Evolutionary conservation across 2,888 invertebrate species (phyloP).

Genomic region (Lysandra bellargus): DNA sequence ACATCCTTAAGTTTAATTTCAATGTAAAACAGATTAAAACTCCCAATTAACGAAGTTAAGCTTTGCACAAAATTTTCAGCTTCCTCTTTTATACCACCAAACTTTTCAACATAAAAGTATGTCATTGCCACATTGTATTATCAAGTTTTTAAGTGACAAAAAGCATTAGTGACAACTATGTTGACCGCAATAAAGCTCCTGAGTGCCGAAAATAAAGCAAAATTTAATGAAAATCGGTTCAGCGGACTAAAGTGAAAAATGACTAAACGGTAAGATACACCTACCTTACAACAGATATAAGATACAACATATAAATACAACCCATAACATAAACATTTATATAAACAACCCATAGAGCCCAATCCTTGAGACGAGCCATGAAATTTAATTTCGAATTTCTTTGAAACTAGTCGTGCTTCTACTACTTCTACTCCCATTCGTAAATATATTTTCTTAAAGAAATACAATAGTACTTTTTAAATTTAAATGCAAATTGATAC

Average conservation of each 20-base stretch:
- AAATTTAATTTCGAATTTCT: too few relatives aligned
- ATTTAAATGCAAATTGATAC: background rate
- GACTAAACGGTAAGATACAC: too few relatives aligned
- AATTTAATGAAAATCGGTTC: background rate
- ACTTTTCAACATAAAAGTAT: background rate
- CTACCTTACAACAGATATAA: too few relatives aligned
- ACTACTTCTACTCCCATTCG: too few relatives aligned
- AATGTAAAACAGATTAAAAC: constrained; percentile 21
- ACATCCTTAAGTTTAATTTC: background rate
- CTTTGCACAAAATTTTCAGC: background rate
- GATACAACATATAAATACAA: too few relatives aligned
- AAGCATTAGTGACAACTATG: background rate
- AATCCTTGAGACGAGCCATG: too few relatives aligned
- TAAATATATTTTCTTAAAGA: too few relatives aligned
- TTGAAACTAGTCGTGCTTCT: too few relatives aligned
- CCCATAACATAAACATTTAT: too few relatives aligned
- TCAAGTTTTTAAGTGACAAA: background rate
- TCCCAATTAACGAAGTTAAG: constrained; percentile 7
- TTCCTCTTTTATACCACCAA: background rate
- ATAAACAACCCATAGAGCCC: too few relatives aligned
- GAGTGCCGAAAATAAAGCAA: background rate
- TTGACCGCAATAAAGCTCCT: background rate
- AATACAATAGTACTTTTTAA: background rate
- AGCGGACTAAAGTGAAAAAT: too few relatives aligned
- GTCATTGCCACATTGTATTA: background rate